Evolutionary conservation across 2,113 vertebrate species (phyloP).

Genomic region (Aix galericulata): DNA sequence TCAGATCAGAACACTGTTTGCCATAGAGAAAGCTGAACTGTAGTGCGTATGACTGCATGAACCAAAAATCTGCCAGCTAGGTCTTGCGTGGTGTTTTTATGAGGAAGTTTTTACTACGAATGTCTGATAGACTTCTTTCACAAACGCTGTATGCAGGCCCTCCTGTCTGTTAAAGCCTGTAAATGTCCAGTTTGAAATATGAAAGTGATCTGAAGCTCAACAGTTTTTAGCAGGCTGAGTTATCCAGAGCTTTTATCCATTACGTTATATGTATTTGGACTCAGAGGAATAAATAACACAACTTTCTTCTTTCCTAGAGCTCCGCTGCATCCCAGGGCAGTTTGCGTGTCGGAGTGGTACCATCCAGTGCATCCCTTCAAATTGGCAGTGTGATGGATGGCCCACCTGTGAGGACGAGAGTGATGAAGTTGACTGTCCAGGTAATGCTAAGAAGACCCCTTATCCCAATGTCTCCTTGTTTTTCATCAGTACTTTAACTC

Average conservation of each 20-base stretch:
- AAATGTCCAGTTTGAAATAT: background rate
- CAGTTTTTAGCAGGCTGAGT: background rate
- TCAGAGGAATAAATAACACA: background rate
- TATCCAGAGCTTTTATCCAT: background rate
- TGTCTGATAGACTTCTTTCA: background rate
- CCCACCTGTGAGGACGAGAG: conserved; percentile 94
- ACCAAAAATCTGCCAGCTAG: background rate
- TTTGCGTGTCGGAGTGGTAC: conserved; percentile 94
- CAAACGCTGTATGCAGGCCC: background rate
- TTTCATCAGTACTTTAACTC: background rate
- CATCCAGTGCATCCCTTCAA: conserved; percentile 95
- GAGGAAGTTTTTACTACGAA: background rate
- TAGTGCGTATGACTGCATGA: background rate
- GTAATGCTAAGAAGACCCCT: conserved; percentile 69
- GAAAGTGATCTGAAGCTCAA: background rate
- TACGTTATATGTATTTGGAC: background rate
- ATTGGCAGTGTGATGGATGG: conserved; percentile 96
- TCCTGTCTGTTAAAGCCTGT: background rate
- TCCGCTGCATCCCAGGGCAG: conserved; percentile 90
- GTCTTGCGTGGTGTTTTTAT: background rate
- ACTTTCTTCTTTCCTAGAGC: conserved; percentile 77
- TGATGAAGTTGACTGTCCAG: conserved; percentile 93
- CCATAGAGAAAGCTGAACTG: background rate
- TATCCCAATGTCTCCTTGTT: background rate
- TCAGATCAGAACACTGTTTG: background rate